Evolutionary conservation across 1,140 invertebrate species (phyloP), one percentile per base, ranked within the genome.

Genomic region (Drosophila ogumai): DNA sequence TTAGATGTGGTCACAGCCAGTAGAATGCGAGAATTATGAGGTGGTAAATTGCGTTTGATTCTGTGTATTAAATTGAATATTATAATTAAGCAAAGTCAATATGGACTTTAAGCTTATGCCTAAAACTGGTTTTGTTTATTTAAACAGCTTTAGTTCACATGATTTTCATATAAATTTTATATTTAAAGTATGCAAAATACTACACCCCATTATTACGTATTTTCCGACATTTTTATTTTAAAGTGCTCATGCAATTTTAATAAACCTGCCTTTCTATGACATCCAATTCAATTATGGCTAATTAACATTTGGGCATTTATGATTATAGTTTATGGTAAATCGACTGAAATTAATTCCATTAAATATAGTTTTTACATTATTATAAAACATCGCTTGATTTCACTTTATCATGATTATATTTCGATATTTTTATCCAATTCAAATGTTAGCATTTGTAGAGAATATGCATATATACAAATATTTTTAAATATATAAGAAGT

Each of bases 231-330:
- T 25, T 31, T 43, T 38, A 49, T 54, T 54, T 15, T 31, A 46
- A 55, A 58, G 47, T 54, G 47, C 41, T n/a, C 59, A 75, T 85
- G 32, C 6, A 81, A 69, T 77, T 73, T 73, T 50, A 66, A 43
- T 64, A 17, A 25, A 43, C 15, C 41, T 38, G 19, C 41, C 44
- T 55, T 79, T 75, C 56, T 54, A 66, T 65, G 58, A 36, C 54
- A 78, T 75, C 17, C 47, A 71, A 60, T 75, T 86, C 64, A 81
- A 81, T 85, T 59, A 74, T 34, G 43, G 34, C 31, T 67, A 79
- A 86, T 86, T 68, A 72, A 54, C 66, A 75, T 73, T 66, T 52
- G 38, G 43, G 38, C 59, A n/a, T 67, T 57, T 50, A 40, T 40
- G n/a, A 43, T 44, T 28, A 28, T 38, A 15, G 17, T 28, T 32